Evolutionary conservation across 1,140 invertebrate genomes (phyloP).

Genomic region (Papilio glaucus): DNA sequence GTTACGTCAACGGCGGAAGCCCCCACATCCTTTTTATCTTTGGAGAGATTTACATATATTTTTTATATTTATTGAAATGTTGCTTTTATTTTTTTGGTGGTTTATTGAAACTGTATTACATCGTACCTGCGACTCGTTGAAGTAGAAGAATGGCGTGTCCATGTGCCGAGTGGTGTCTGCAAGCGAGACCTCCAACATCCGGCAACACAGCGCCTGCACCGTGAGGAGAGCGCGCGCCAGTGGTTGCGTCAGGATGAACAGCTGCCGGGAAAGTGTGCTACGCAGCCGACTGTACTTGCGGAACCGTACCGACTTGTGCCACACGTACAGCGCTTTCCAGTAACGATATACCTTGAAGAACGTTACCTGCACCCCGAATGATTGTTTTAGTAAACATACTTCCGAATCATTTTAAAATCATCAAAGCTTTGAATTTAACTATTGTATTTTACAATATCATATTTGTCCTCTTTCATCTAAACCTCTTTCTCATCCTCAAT

Average conservation of each 20-base stretch:
- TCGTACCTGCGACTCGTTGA: slow-evolving; percentile 86
- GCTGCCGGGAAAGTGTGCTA: slow-evolving; percentile 85
- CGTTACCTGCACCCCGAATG: slow-evolving; percentile 86
- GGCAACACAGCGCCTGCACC: slow-evolving; percentile 88
- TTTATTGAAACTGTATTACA: too few relatives aligned
- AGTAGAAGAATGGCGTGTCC: slow-evolving; percentile 86
- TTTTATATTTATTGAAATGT: too few relatives aligned
- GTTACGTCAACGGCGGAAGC: too few relatives aligned
- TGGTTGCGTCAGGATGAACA: slow-evolving; percentile 90
- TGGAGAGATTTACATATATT: too few relatives aligned
- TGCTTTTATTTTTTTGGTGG: too few relatives aligned
- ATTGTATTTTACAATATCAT: too few relatives aligned
- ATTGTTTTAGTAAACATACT: too few relatives aligned
- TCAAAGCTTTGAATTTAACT: too few relatives aligned
- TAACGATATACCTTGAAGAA: slow-evolving; percentile 89
- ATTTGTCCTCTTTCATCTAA: too few relatives aligned
- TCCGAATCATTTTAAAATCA: too few relatives aligned
- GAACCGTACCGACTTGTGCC: slow-evolving; percentile 89
- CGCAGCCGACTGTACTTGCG: slow-evolving; percentile 86
- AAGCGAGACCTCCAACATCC: slow-evolving; percentile 86
- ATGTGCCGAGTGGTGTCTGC: slow-evolving; percentile 83
- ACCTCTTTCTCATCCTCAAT: too few relatives aligned
- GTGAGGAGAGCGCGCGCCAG: slow-evolving; percentile 88
- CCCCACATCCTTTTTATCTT: too few relatives aligned
- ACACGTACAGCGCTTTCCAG: slow-evolving; percentile 93